A percentile compares a stretch with the other conserved stretches of the same genome.
Conservation (phyloP, 2,888 invertebrate species). For the Schizotus pectinicornis region DNA sequence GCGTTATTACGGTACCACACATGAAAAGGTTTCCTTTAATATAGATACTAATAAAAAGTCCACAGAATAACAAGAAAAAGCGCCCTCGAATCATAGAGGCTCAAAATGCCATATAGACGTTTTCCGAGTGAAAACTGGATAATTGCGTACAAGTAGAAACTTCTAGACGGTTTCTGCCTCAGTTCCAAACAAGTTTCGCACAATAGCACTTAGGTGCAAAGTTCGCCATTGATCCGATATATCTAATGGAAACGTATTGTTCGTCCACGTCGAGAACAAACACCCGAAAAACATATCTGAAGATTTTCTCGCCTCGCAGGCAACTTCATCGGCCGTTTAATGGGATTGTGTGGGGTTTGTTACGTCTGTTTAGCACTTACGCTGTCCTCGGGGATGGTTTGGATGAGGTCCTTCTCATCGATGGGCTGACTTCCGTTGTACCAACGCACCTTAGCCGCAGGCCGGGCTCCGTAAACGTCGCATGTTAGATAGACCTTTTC, state of each 20-base stretch:
- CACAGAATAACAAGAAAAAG: no score
- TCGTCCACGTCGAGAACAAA: no score
- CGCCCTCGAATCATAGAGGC: no score
- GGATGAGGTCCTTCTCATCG: constrained; percentile 42
- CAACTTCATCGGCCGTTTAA: constrained; percentile 24
- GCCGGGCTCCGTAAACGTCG: constrained; percentile 78
- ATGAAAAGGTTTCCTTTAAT: no score
- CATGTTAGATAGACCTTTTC: constrained; percentile 81
- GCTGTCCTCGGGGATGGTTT: constrained; percentile 36
- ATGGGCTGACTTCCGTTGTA: constrained; percentile 72
- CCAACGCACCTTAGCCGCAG: constrained; percentile 85
- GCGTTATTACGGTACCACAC: no score
- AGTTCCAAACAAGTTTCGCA: constrained; percentile 3
- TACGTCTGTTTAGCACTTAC: constrained; percentile 35
- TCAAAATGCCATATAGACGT: no score
- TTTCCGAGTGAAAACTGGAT: constrained; percentile 2
- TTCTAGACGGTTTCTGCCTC: not conserved
- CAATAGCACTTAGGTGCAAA: no score
- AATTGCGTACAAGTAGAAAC: constrained; percentile 14
- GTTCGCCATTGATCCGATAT: no score
- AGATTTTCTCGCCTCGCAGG: constrained; percentile 27
- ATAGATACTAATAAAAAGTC: no score
- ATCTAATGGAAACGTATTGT: no score
- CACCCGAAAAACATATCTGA: constrained; percentile 36
- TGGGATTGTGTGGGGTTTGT: constrained; percentile 10